A percentile compares a stretch with the other conserved stretches of the same genome.
phyloP scores from a whole-genome alignment of 2,113 vertebrate species.

The Triplophysa dalaica region DNA sequence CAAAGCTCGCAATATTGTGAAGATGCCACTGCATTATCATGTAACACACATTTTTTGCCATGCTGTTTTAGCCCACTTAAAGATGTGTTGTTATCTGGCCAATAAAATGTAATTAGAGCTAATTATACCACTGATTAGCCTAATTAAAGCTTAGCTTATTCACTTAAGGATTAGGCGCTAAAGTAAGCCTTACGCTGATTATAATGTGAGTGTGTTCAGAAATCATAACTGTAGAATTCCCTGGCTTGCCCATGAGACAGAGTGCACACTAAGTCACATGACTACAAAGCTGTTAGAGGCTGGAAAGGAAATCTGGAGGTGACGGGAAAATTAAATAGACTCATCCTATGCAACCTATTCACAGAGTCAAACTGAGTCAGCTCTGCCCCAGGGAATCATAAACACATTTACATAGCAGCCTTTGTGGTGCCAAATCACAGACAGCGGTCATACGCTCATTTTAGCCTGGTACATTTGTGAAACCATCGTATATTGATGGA shows the following conservation, averaged over 20 bases:
- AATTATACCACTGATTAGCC: conserved; percentile 68
- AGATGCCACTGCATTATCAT: conserved; percentile 57
- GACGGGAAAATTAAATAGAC: conserved; percentile 21
- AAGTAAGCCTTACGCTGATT: conserved; percentile 64
- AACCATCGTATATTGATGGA: not conserved
- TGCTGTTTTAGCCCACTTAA: conserved; percentile 65
- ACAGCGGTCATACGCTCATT: not conserved
- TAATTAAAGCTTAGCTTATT: conserved; percentile 69
- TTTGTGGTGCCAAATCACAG: not conserved
- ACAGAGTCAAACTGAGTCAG: not conserved
- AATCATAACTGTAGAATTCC: conserved; percentile 34
- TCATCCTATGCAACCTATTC: conserved; percentile 21
- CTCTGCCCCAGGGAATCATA: conserved; percentile 1
- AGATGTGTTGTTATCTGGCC: conserved; percentile 59
- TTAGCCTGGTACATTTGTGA: not conserved
- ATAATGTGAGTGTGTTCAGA: conserved; percentile 50
- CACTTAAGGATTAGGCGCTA: conserved; percentile 70
- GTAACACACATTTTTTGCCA: conserved; percentile 55
- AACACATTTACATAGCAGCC: conserved; percentile 11
- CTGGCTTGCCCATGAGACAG: conserved; percentile 30
- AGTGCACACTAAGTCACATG: conserved; percentile 15
- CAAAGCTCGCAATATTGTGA: not conserved
- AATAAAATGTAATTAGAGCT: conserved; percentile 62
- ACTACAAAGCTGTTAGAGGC: conserved; percentile 18
- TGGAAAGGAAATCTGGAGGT: conserved; percentile 8